Conservation (phyloP, 2,797 vertebrate species). For the Mormyrops attenuatus region DNA sequence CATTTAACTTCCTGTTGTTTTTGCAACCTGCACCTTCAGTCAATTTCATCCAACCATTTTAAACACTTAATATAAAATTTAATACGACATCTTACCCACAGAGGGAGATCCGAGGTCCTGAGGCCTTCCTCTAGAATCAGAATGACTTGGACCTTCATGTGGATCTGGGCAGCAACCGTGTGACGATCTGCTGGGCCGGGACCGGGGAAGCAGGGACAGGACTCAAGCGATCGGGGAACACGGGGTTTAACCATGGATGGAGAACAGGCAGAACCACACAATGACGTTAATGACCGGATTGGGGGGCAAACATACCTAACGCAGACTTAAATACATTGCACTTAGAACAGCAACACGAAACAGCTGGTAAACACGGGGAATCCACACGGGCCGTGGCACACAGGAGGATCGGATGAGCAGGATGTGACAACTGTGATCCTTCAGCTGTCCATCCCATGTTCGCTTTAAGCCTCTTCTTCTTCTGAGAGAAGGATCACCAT, state of each 20-base stretch:
- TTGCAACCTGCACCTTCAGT: slow-evolving; percentile 10
- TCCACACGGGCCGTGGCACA: no score
- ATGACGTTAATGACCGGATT: no score
- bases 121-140: neutral
- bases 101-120: neutral
- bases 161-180: neutral
- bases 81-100: neutral
- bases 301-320: no score
- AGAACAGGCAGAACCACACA: no score
- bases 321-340: no score
- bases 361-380: no score
- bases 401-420: no score
- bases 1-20: neutral
- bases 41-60: neutral
- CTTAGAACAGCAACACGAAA: no score
- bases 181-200: no score
- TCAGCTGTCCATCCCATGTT: neutral
- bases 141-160: neutral
- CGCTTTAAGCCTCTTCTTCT: neutral
- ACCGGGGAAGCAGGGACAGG: no score
- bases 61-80: neutral
- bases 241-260: no score
- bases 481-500: neutral
- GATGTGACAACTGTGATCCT: neutral
- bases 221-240: no score